A percentile compares a stretch with the other conserved stretches of the same genome.
Evolutionary conservation across 92 coral and sea anemone genomes (phyloP).

Genomic region (Meandrina meandrites): DNA sequence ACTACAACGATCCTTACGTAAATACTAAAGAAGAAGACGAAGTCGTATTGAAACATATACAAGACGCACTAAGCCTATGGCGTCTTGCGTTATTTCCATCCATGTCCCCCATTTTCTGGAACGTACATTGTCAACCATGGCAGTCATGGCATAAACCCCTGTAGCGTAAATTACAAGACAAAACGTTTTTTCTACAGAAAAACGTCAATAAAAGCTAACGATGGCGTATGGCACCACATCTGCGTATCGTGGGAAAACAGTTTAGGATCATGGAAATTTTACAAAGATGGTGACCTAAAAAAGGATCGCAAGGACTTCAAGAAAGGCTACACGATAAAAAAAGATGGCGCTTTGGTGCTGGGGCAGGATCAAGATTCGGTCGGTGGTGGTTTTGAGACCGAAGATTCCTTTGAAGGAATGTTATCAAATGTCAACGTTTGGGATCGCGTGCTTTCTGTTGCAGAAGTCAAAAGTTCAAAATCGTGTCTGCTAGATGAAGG

Average conservation of each 20-base stretch:
- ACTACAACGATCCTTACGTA: too few relatives aligned
- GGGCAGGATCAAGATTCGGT: background rate
- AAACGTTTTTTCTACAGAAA: background rate
- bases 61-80: too few relatives aligned
- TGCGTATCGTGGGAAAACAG: background rate
- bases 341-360: background rate
- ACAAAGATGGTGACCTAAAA: background rate
- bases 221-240: constrained; percentile 5
- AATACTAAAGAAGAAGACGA: too few relatives aligned
- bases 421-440: background rate
- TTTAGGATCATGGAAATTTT: background rate
- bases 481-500: background rate
- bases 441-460: background rate
- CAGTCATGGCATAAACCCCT: too few relatives aligned
- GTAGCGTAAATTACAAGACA: too few relatives aligned
- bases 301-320: background rate
- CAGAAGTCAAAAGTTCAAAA: background rate
- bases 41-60: too few relatives aligned
- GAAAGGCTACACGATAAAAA: background rate
- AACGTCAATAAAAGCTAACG: background rate
- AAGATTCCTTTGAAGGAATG: background rate
- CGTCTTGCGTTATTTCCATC: too few relatives aligned
- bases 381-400: background rate
- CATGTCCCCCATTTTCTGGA: too few relatives aligned
- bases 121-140: too few relatives aligned